A percentile compares a stretch with the other conserved stretches of the same genome.
phyloP scores from a whole-genome alignment of 1,140 invertebrate genomes.

The Colletes latitarsis region DNA sequence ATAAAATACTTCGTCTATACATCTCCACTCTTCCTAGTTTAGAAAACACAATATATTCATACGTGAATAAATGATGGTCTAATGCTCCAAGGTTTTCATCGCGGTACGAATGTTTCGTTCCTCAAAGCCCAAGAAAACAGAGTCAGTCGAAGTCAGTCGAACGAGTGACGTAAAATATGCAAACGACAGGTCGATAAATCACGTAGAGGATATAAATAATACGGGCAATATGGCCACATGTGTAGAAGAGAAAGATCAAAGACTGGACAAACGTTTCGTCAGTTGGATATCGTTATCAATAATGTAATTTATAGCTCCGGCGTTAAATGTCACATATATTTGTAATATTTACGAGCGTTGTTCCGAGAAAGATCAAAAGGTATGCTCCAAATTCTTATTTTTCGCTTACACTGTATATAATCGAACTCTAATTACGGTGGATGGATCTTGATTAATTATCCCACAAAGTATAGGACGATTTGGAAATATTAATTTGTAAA shows the following conservation, averaged over 20 bases:
- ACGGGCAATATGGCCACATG: slow-evolving; percentile 1
- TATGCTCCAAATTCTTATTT: background rate
- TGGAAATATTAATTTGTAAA: background rate
- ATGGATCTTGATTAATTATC: background rate
- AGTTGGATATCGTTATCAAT: slow-evolving; percentile 17
- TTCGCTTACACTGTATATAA: too few relatives aligned
- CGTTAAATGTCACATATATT: background rate
- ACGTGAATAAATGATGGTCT: too few relatives aligned
- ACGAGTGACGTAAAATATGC: slow-evolving; percentile 4
- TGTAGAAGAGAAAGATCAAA: background rate
- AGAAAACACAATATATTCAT: background rate
- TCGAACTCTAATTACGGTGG: background rate
- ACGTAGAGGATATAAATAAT: slow-evolving; percentile 35
- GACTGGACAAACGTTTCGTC: background rate
- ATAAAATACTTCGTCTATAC: too few relatives aligned
- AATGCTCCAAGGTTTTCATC: too few relatives aligned
- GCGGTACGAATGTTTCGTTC: background rate
- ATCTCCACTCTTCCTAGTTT: too few relatives aligned
- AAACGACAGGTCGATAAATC: slow-evolving; percentile 32
- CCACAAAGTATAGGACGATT: too few relatives aligned
- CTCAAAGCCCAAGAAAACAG: background rate
- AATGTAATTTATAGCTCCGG: slow-evolving; percentile 11
- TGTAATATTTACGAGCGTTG: slow-evolving; percentile 4
- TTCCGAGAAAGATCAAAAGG: background rate
- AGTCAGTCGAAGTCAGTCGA: background rate